Evolutionary conservation across 2,888 invertebrate species (phyloP), one percentile per base, ranked within the genome.

Genomic region (Acleris literana): DNA sequence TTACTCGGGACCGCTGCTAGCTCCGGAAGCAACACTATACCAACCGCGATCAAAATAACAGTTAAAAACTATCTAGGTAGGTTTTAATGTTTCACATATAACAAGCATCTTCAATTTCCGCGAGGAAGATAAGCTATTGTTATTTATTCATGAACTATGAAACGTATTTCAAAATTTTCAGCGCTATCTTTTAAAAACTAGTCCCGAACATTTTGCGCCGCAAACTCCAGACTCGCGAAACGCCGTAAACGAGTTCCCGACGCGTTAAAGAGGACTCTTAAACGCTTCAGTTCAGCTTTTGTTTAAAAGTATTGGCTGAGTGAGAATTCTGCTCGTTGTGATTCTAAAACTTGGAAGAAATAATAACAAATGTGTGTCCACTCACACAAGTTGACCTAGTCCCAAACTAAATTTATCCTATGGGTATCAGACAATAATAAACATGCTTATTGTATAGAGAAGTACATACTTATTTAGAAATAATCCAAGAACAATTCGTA

Each of bases 231-330:
- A 57, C 22, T 60, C 44, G 33, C 25, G 46, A 52, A 33, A 29
- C 29, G 53, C 54, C 51, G 49, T 44, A 61, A 57, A 62, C 62
- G 53, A 57, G 66, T 57, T 62, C 33, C 11, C 52, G 29, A 16
- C 52, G 39, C 61, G 39, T 52, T 66, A 57, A 33, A 52, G 52
- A 64, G 65, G 33, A 61, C 56, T 61, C 56, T 61, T 56, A 49
- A 64, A 64, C 29, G 77, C 76, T 79, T 81, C 77, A 81, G 77
- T 70, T 69, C 61, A 70, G 68, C 72, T 71, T 73, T 71, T 72
- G 72, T 71, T 58, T 70, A 64, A 72, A 71, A 43, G 55, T 72
- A 65, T 58, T 68, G 63, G 46, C 33, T 17, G 49, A 55, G 29
- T 25, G 56, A 56, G 52, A 20, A 20, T 43, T 51, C 20, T 43